phyloP scores from a whole-genome alignment of 2,888 invertebrate species.

The Isoperla grammatica region DNA sequence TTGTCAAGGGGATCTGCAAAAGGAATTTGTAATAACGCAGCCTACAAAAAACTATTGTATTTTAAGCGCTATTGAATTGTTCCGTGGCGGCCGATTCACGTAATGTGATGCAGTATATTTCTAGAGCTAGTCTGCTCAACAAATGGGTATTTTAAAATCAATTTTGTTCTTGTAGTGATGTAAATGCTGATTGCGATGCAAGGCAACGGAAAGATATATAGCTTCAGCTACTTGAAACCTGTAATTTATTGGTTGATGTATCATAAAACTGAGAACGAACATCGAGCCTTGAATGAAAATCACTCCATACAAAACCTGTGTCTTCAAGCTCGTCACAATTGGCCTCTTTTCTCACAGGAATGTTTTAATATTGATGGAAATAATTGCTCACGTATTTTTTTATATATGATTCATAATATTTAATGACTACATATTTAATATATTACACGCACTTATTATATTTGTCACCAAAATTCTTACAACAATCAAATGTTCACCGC shows the following conservation, averaged over 20 bases:
- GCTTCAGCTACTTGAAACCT: no score
- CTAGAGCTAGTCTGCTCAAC: no score
- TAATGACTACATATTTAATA: constrained; percentile 12
- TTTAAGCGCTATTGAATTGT: constrained; percentile 2
- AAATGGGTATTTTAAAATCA: neutral
- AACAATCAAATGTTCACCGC: constrained; percentile 1
- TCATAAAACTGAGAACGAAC: no score
- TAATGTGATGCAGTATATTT: constrained; percentile 1
- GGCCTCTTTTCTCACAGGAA: neutral
- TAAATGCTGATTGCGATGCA: no score
- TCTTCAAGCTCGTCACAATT: no score
- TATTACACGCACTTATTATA: constrained; percentile 4
- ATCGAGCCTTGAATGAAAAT: no score
- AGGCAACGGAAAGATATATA: no score
- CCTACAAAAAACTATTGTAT: neutral
- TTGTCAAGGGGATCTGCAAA: constrained; percentile 12
- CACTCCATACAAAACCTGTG: no score
- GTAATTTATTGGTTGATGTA: no score
- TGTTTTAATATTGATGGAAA: constrained; percentile 2
- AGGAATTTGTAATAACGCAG: neutral
- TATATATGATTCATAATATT: constrained; percentile 1
- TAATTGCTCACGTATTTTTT: neutral
- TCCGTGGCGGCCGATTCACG: neutral
- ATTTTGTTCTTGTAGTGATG: neutral
- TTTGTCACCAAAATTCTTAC: constrained; percentile 14